phyloP scores from a whole-genome alignment of 2,113 vertebrate genomes.

The Desmodus rotundus region DNA sequence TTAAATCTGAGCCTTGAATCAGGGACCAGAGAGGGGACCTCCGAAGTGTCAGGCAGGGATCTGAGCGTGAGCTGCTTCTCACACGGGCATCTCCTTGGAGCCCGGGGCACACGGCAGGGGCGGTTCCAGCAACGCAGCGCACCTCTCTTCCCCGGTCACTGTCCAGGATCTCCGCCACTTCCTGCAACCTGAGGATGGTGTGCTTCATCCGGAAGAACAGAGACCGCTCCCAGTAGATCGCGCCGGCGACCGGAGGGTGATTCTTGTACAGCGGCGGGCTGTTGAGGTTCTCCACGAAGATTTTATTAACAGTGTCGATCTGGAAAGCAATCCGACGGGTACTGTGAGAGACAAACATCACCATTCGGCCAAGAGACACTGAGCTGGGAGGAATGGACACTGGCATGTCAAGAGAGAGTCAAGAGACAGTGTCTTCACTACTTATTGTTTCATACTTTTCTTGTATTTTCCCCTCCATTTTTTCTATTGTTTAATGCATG shows the following conservation, averaged over 20 bases:
- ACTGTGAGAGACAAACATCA: background rate
- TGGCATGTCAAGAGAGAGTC: accelerated
- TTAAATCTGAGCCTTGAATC: background rate
- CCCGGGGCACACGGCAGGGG: accelerated
- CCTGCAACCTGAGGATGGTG: constrained; percentile 86
- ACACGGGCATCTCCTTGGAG: accelerated
- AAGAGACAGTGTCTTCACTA: background rate
- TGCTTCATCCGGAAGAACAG: constrained; percentile 86
- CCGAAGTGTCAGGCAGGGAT: accelerated
- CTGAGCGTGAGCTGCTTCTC: background rate
- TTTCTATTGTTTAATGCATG: background rate
- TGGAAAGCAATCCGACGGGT: constrained; percentile 66
- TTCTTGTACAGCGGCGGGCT: constrained; percentile 86
- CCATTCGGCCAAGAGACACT: accelerated
- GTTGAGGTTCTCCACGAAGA: constrained; percentile 84
- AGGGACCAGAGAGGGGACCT: background rate
- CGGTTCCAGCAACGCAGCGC: background rate
- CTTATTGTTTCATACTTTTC: background rate
- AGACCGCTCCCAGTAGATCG: constrained; percentile 88
- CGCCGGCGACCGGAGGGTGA: constrained; percentile 90
- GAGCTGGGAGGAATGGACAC: accelerated
- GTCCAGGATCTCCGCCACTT: constrained; percentile 84
- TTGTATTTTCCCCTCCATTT: too few relatives aligned
- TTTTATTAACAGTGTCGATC: constrained; percentile 84
- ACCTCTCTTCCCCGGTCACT: constrained; percentile 83